phyloP scores from a whole-genome alignment of 2,113 vertebrate species.

The Hippocampus abdominalis region DNA sequence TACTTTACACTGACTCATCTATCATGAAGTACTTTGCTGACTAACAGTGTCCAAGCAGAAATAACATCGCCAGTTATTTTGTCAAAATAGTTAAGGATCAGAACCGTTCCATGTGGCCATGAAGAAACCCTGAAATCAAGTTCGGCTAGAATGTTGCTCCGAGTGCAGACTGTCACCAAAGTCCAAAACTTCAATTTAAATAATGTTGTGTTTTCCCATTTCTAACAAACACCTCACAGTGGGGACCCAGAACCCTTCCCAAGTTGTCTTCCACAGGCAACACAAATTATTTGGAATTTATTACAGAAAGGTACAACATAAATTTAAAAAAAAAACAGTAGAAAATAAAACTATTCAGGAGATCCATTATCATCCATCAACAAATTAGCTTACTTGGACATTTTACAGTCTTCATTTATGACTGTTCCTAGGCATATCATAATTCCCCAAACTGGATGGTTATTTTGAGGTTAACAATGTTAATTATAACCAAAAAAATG shows the following conservation, averaged over 20 bases:
- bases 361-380: too few relatives aligned
- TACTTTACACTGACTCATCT: slow-evolving; percentile 17
- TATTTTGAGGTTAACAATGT: too few relatives aligned
- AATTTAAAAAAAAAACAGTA: too few relatives aligned
- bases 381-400: too few relatives aligned
- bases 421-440: too few relatives aligned
- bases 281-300: background rate
- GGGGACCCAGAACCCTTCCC: too few relatives aligned
- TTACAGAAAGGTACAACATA: background rate
- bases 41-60: background rate
- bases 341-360: too few relatives aligned
- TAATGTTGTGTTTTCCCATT: background rate
- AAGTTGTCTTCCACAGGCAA: background rate
- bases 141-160: background rate
- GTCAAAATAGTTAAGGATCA: background rate
- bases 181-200: background rate
- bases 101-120: background rate
- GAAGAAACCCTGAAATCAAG: background rate
- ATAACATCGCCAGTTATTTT: background rate
- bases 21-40: background rate
- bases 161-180: background rate
- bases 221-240: background rate
- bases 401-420: too few relatives aligned
- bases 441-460: too few relatives aligned
- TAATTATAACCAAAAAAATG: too few relatives aligned